Evolutionary conservation across 2,797 vertebrate species (phyloP).

Genomic region (Sylvilagus floridanus): DNA sequence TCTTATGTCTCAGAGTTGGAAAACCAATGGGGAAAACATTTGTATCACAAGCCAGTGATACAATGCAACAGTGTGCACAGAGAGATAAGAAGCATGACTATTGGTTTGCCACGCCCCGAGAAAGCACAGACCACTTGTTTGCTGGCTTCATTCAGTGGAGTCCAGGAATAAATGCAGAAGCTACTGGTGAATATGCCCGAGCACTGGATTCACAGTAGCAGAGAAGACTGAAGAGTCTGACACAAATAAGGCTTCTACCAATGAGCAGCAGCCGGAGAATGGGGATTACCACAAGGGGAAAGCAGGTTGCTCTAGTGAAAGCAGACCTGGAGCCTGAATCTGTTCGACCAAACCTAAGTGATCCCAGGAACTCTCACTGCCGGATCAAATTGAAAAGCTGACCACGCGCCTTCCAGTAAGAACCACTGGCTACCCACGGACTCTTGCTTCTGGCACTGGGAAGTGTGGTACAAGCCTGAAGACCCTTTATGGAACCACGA

Average conservation of each 20-base stretch:
- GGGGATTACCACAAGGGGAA: slow-evolving; percentile 98
- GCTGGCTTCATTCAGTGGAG: slow-evolving; percentile 99
- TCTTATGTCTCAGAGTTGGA: slow-evolving; percentile 96
- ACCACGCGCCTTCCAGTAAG: slow-evolving; percentile 98
- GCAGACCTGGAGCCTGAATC: slow-evolving; percentile 96
- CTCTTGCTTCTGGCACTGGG: slow-evolving; percentile 96
- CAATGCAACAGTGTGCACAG: slow-evolving; percentile 99
- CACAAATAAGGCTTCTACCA: slow-evolving; percentile 88
- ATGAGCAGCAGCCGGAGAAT: slow-evolving; percentile 89
- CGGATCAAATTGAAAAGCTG: slow-evolving; percentile 94
- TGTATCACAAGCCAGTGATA: slow-evolving; percentile 97
- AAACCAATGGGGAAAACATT: slow-evolving; percentile 99
- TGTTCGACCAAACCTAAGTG: slow-evolving; percentile 97
- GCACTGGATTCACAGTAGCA: slow-evolving; percentile 97
- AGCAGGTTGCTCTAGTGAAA: slow-evolving; percentile 92
- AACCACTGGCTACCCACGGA: slow-evolving; percentile 99
- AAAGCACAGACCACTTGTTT: slow-evolving; percentile 99
- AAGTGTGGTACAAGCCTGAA: slow-evolving; percentile 99
- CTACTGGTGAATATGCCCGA: slow-evolving; percentile 92
- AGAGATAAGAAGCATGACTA: slow-evolving; percentile 98
- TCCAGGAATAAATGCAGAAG: slow-evolving; percentile 97
- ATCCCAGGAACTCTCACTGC: slow-evolving; percentile 96
- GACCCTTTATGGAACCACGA: slow-evolving; percentile 97
- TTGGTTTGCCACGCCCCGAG: slow-evolving; percentile 98
- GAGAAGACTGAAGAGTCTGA: slow-evolving; percentile 96